Percentiles rank a stretch among this genome's conserved stretches.
phyloP scores from a whole-genome alignment of 2,113 vertebrate genomes.

The Pluvialis apricaria region DNA sequence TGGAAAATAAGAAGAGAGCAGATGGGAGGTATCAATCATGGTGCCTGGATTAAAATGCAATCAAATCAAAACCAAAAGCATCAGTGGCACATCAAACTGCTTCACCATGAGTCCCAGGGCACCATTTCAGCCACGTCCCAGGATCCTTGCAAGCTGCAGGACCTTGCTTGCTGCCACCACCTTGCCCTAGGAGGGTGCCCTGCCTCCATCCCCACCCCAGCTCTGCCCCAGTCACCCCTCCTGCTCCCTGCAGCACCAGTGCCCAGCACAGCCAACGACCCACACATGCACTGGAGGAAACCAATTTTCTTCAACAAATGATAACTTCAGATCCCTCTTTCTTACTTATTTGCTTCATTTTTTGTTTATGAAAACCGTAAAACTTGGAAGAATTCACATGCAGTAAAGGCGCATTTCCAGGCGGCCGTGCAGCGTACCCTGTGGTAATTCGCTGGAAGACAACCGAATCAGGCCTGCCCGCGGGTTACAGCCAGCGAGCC shows the following conservation, averaged over 20 bases:
- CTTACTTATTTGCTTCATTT: not conserved
- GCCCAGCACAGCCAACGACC: not conserved
- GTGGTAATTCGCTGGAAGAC: fast-evolving
- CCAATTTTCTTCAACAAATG: not conserved
- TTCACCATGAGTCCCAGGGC: not conserved
- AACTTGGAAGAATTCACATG: not conserved
- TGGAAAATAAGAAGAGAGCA: not conserved
- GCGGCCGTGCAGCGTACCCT: fast-evolving
- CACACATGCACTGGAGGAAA: not conserved
- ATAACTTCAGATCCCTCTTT: not conserved
- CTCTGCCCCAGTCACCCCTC: not conserved
- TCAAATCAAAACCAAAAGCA: not conserved
- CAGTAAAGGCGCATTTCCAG: not conserved
- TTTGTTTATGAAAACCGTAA: not conserved
- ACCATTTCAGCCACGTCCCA: not conserved
- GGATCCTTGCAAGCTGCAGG: not conserved
- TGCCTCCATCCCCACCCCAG: not conserved
- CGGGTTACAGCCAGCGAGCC: fast-evolving
- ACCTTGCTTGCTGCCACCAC: not conserved
- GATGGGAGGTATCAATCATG: not conserved
- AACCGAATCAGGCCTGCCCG: fast-evolving
- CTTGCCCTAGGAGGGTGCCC: not conserved
- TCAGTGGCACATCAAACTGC: not conserved
- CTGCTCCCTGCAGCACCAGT: not conserved
- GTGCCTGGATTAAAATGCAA: not conserved